Evolutionary conservation across 2,113 vertebrate genomes (phyloP).

Genomic region (Sula dactylatra): DNA sequence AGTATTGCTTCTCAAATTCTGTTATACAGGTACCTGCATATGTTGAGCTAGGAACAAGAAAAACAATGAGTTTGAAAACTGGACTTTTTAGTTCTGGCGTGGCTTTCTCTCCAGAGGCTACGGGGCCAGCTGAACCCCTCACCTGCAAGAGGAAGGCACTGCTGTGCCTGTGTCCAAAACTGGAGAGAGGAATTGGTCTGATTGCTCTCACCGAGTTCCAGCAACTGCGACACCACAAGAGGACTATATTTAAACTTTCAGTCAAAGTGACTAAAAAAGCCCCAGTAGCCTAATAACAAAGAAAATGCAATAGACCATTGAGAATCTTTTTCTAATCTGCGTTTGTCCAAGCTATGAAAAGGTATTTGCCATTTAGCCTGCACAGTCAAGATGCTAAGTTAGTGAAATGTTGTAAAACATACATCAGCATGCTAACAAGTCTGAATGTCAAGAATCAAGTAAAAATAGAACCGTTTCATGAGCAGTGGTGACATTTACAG

Average conservation of each 20-base stretch:
- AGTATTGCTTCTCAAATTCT: not conserved
- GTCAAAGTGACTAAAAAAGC: not conserved
- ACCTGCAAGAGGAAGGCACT: not conserved
- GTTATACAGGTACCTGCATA: not conserved
- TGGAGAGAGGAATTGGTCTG: not conserved
- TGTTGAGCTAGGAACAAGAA: not conserved
- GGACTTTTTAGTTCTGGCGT: not conserved
- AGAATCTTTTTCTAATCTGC: not conserved
- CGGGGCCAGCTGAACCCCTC: not conserved
- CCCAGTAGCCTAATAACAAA: not conserved
- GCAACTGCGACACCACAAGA: not conserved
- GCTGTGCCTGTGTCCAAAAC: not conserved
- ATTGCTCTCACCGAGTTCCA: not conserved
- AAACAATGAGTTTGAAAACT: not conserved
- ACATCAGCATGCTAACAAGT: not conserved
- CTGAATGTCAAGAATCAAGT: conserved; percentile 59
- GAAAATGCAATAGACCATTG: not conserved
- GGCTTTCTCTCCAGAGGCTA: not conserved
- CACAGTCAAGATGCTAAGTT: not conserved
- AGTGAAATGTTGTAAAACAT: conserved; percentile 1
- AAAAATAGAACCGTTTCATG: conserved; percentile 41
- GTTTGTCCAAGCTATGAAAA: not conserved
- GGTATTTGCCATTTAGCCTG: not conserved
- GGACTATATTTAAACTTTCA: not conserved
- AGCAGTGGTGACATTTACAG: conserved; percentile 53